Evolutionary conservation across 2,113 vertebrate species (phyloP), one percentile per base, ranked within the genome.

Genomic region (Saccopteryx bilineata): DNA sequence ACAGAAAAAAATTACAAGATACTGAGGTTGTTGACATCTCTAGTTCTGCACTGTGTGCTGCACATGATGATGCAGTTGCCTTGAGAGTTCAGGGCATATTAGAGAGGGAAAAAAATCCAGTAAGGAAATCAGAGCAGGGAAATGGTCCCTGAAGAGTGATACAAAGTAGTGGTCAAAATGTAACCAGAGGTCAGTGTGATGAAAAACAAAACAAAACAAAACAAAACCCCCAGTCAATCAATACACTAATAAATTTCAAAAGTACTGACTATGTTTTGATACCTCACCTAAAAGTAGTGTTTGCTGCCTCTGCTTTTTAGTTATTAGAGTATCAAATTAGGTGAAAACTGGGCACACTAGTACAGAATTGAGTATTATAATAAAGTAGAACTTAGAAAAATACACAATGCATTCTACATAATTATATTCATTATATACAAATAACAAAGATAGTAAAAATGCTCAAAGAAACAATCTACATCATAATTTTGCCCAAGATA

Each of bases 391-490:
- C 7, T 78, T 95, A 72, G 26, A 48, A 80, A 83, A 92, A 61
- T 83, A 80, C 13, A n/a, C 31, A 95, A 87, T 6, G 7, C 5
- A 54, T 17, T 52, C 2, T 54, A 91, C 69, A 92, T 68, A 86
- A 63, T 86, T 87, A 94, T 58, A 91, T 31, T 72, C 2, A 87
- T 84, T 75, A 82, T 26, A 89, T 39, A 80, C 56, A 88, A 81
- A 17, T 91, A 91, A 93, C 46, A 87, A 85, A 82, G 81, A 91
- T 23, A 96, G 21, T 52, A 74, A 87, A 89, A 95, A 76, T 74
- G 7, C 28, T n/a, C 71, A 92, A 61, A 84, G 60, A 71, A 60
- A 75, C n/a, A 74, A 79, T 33, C 50, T 74, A 46, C 7, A 52
- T 90, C 46, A 58, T 33, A 87, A 54, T 71, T 91, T 56, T 94